A percentile compares a stretch with the other conserved stretches of the same genome.
These are phyloP conservation scores for Spinus pinus DNA, from an alignment of 2,797 vertebrate species.

Conservation along the genomic window DNA sequence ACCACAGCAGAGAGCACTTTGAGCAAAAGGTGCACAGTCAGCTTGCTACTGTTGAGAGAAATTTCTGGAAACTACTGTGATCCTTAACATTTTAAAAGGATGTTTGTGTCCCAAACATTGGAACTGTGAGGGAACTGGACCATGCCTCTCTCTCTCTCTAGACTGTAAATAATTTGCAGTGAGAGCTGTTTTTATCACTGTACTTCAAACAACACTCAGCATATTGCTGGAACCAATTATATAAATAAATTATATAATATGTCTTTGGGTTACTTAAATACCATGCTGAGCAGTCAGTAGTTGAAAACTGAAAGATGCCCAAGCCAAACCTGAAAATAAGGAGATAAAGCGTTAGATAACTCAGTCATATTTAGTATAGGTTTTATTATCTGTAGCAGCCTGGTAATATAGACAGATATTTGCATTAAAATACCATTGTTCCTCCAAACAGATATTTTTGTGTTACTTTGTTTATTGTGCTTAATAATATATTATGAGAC, in stretches of 20 bases:
- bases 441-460: background rate
- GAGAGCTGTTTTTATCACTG: slow-evolving; percentile 36
- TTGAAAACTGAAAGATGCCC: slow-evolving; percentile 1
- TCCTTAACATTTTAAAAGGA: background rate
- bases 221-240: slow-evolving; percentile 18
- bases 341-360: background rate
- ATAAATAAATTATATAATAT: slow-evolving; percentile 60
- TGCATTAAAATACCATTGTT: background rate
- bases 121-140: background rate
- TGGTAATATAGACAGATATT: background rate
- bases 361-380: background rate
- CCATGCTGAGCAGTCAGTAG: background rate
- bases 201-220: slow-evolving; percentile 55
- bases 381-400: background rate
- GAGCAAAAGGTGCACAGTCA: background rate
- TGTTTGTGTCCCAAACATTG: background rate
- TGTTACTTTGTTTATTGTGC: background rate
- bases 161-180: slow-evolving; percentile 27
- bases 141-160: background rate
- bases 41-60: background rate
- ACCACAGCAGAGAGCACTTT: background rate
- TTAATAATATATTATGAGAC: background rate
- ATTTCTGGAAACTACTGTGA: background rate
- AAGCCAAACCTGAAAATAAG: slow-evolving; percentile 11
- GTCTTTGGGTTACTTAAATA: slow-evolving; percentile 15